phyloP scores from a whole-genome alignment of 2,888 invertebrate genomes.

The Lasioglossum vierecki region DNA sequence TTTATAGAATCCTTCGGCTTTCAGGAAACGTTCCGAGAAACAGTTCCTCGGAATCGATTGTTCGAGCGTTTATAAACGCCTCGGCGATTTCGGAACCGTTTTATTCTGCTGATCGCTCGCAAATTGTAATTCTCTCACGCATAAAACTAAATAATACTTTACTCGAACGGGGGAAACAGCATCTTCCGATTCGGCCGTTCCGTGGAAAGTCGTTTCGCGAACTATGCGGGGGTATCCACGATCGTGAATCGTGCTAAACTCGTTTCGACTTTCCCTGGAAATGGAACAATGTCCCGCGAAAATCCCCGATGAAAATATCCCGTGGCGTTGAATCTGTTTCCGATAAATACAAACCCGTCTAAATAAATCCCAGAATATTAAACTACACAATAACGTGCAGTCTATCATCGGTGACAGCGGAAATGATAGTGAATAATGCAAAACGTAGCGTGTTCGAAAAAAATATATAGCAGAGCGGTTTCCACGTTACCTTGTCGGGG shows the following conservation, averaged over 20 bases:
- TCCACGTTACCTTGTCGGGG: neutral
- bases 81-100: neutral
- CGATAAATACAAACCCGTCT: neutral
- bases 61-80: neutral
- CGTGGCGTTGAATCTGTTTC: neutral
- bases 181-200: slow-evolving; percentile 26
- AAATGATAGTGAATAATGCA: neutral
- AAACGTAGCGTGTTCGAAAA: neutral
- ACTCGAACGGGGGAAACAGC: neutral
- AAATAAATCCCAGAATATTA: neutral
- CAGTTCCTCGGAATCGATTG: neutral
- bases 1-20: neutral
- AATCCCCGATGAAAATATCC: neutral
- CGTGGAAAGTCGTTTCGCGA: slow-evolving; percentile 33
- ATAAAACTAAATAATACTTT: slow-evolving; percentile 43
- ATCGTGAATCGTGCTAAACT: neutral
- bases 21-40: neutral
- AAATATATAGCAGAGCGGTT: too few relatives aligned
- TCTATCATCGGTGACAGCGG: neutral
- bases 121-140: slow-evolving; percentile 34
- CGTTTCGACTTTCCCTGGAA: neutral
- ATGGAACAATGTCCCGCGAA: neutral
- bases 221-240: slow-evolving; percentile 8
- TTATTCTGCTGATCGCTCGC: neutral
- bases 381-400: neutral